A percentile compares a stretch with the other conserved stretches of the same genome.
These are phyloP conservation scores for Papilio polyxenes DNA, from an alignment of 1,140 invertebrate species.

Conservation along the genomic window DNA sequence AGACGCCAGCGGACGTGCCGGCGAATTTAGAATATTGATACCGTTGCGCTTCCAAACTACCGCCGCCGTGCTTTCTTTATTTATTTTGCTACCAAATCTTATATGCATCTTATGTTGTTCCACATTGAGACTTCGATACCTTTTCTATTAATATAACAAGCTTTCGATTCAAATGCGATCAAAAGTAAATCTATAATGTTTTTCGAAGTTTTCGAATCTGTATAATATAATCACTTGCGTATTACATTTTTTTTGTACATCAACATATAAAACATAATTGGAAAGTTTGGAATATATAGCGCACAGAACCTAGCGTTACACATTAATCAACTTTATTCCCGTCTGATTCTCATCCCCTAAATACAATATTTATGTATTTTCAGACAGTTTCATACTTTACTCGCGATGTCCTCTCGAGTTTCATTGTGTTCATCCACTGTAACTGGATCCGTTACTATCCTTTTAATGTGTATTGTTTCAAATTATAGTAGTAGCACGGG, in stretches of 20 bases:
- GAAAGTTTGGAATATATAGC: conserved; percentile 31
- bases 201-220: background rate
- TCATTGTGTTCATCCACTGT: conserved; percentile 55
- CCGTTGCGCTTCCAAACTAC: conserved; percentile 47
- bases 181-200: background rate
- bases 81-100: conserved; percentile 35
- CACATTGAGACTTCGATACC: background rate
- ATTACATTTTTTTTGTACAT: background rate
- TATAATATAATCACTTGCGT: background rate
- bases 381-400: conserved; percentile 76
- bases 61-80: conserved; percentile 22
- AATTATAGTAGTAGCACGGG: conserved; percentile 50
- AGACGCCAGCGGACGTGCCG: conserved; percentile 58
- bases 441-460: conserved; percentile 55
- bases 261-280: conserved; percentile 24
- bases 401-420: conserved; percentile 65
- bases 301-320: conserved; percentile 35
- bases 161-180: background rate
- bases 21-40: conserved; percentile 53
- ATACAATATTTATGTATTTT: conserved; percentile 79
- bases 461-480: conserved; percentile 48
- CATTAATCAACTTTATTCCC: conserved; percentile 54
- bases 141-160: background rate
- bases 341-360: conserved; percentile 65
- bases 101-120: background rate